phyloP scores from a whole-genome alignment of 2,113 vertebrate genomes.

The Nothobranchius furzeri region DNA sequence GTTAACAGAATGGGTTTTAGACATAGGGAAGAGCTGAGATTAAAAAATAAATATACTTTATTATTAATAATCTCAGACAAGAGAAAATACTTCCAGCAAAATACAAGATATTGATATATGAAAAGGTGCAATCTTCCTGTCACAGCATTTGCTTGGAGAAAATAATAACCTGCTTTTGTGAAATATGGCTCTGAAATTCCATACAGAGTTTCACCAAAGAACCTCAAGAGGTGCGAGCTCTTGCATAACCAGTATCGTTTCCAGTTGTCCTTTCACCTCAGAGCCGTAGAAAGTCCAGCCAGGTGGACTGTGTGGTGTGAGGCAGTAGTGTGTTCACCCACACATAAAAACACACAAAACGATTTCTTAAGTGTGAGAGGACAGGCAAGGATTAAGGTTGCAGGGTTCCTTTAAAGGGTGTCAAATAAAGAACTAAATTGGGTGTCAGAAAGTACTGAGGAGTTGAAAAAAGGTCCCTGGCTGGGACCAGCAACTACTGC shows the following conservation, averaged over 20 bases:
- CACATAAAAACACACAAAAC: slow-evolving; percentile 27
- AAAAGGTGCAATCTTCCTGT: too few relatives aligned
- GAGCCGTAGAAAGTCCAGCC: slow-evolving; percentile 46
- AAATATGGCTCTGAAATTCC: slow-evolving; percentile 62
- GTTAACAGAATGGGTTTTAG: slow-evolving; percentile 58
- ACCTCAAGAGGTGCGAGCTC: slow-evolving; percentile 55
- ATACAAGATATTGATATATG: background rate
- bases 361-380: slow-evolving; percentile 48
- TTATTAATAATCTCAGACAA: background rate
- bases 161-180: slow-evolving; percentile 43
- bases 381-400: slow-evolving; percentile 49
- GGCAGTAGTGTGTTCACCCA: too few relatives aligned
- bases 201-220: slow-evolving; percentile 56
- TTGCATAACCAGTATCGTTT: slow-evolving; percentile 44
- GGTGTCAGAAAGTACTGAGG: slow-evolving; percentile 70
- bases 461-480: slow-evolving; percentile 46
- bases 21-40: slow-evolving; percentile 59
- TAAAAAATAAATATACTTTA: slow-evolving; percentile 26
- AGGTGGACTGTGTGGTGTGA: slow-evolving; percentile 36
- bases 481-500: background rate
- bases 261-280: slow-evolving; percentile 56
- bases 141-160: slow-evolving; percentile 10
- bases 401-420: slow-evolving; percentile 59
- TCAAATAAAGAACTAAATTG: slow-evolving; percentile 67
- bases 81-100: background rate